Base-by-base conservation (phyloP, 2,797 vertebrate species). In the Clarias platycephalus region DNA sequence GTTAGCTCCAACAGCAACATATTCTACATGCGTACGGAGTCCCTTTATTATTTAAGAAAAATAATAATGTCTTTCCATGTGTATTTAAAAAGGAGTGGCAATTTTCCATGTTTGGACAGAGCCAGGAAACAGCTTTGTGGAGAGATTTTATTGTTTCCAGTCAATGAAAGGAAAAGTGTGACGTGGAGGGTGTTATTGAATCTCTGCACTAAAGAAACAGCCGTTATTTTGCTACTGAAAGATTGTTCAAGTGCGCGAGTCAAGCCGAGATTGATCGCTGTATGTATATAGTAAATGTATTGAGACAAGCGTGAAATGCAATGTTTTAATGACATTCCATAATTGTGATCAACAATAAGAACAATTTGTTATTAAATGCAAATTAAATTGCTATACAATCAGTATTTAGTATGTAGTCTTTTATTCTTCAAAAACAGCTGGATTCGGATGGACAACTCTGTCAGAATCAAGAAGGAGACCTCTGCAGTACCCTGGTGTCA, bases 91-190 rank as follows among this genome's bases (percentile, higher is more conserved):
- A 57, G 86, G 83, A 81, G 87, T 84, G 87, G 84, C 90, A 89
- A 88, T 90, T 80, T 89, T 87, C 88, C 84, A 82, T 84, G 91
- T 92, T 91, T 92, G 87, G 92, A 89, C 91, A 88, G 91, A 88
- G 92, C 91, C 93, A 94, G 94, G 94, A 95, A 95, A 94, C 90
- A 92, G 88, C 89, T 95, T 94, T 91, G 89, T 87, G 89, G 91
- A 91, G 91, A 94, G 93, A 93, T 95, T 94, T 93, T 90, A 95
- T 96, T 95, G 94, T 95, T 95, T 94, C 91, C 90, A 90, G 90
- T 94, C 93, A 96, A 93, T 95, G 92, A 95, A 96, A 96, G 95
- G 95, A 95, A 95, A 95, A 95, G 93, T 95, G 93, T 94, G 92
- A 94, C 89, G 92, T 93, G 87, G 90, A 91, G 89, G 87, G 90